A percentile compares a stretch with the other conserved stretches of the same genome.
Conservation (phyloP, 2,797 vertebrate species). For the Fistularia commersonii region DNA sequence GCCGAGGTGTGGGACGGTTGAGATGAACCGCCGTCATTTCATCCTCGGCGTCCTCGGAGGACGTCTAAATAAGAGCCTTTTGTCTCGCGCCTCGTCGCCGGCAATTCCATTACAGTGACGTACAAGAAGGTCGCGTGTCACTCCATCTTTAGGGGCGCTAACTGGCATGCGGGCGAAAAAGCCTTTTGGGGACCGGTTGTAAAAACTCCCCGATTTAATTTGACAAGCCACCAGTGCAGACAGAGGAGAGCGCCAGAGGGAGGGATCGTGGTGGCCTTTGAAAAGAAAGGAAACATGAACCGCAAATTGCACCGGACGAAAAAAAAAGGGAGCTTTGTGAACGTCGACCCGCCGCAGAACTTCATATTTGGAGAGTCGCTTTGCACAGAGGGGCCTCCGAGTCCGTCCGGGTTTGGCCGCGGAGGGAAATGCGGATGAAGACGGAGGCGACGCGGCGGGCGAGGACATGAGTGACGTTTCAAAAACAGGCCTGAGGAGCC, state of each 20-base stretch:
- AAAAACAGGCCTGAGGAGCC: conserved; percentile 29
- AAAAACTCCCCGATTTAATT: conserved; percentile 18
- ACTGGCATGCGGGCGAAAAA: conserved; percentile 25
- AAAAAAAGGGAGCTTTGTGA: too few species aligned
- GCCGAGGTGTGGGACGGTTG: too few species aligned
- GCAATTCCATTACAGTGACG: conserved; percentile 37
- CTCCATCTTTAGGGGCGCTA: conserved; percentile 20
- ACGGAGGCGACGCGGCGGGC: too few species aligned
- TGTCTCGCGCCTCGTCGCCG: conserved; percentile 35
- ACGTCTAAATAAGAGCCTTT: conserved; percentile 37
- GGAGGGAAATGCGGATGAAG: too few species aligned
- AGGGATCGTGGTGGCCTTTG: conserved; percentile 14
- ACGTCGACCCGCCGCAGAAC: too few species aligned
- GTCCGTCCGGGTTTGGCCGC: too few species aligned
- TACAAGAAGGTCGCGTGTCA: conserved; percentile 23
- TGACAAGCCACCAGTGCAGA: conserved; percentile 29
- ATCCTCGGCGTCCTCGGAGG: conserved; percentile 8
- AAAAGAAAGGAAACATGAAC: too few species aligned
- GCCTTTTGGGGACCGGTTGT: conserved; percentile 23
- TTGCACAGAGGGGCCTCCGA: too few species aligned
- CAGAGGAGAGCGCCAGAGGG: conserved; percentile 8
- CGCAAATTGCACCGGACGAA: too few species aligned
- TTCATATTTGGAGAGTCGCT: too few species aligned
- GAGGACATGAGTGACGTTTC: background rate
- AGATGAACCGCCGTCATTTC: conserved; percentile 10